These are phyloP conservation scores for Streptopelia turtur DNA, from an alignment of 2,797 vertebrate species.

Conservation along the genomic window DNA sequence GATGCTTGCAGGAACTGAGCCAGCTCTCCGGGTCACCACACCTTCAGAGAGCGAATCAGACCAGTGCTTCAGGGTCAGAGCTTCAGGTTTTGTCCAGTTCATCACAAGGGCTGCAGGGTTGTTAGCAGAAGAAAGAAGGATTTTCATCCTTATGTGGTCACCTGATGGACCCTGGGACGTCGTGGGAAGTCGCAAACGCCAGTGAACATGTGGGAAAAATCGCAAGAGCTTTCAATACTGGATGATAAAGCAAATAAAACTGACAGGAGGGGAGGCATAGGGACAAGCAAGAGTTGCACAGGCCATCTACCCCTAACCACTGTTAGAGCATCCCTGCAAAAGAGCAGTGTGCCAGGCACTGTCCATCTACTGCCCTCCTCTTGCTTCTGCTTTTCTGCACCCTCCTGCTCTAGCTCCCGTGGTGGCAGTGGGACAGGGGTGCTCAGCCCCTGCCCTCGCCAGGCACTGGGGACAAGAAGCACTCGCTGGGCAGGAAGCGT, in stretches of 20 bases:
- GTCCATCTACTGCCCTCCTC: not conserved
- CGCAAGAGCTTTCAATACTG: not conserved
- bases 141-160: not conserved
- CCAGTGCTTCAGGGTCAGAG: accelerated
- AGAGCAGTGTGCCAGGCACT: accelerated
- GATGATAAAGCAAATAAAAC: not conserved
- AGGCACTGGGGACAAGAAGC: not conserved
- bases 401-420: not conserved
- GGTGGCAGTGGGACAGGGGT: not conserved
- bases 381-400: not conserved
- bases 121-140: not conserved
- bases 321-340: not conserved
- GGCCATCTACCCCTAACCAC: not conserved
- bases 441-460: not conserved
- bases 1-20: accelerated
- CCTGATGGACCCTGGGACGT: not conserved
- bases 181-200: not conserved
- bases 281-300: not conserved
- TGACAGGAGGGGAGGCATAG: accelerated
- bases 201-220: not conserved
- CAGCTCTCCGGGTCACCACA: accelerated
- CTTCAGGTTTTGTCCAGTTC: not conserved
- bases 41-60: not conserved
- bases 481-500: not conserved
- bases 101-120: not conserved